Conservation (phyloP, 1,140 invertebrate genomes). For the Tigriopus japonicus region DNA sequence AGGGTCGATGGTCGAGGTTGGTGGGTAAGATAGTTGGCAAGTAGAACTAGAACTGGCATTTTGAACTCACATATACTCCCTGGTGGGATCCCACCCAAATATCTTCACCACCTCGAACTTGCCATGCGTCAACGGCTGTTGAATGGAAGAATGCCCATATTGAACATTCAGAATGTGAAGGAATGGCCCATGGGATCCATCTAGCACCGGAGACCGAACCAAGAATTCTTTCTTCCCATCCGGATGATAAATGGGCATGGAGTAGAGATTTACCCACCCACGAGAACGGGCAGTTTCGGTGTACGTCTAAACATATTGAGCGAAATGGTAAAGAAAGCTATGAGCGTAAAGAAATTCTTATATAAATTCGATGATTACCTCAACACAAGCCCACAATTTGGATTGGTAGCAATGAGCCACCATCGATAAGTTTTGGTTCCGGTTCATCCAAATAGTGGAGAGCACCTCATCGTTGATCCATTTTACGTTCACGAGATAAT, state of each 20-base stretch:
- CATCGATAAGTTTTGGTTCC: constrained; percentile 67
- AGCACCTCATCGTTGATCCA: constrained; percentile 59
- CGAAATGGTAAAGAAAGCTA: no score
- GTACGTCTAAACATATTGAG: no score
- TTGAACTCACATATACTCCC: constrained; percentile 54
- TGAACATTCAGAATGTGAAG: constrained; percentile 55
- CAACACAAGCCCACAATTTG: constrained; percentile 53
- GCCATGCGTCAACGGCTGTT: constrained; percentile 59
- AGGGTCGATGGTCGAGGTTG: no score
- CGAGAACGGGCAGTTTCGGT: no score
- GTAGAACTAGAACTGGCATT: no score
- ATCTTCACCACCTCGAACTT: constrained; percentile 62
- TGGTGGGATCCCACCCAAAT: constrained; percentile 60
- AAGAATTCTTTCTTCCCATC: constrained; percentile 50
- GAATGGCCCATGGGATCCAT: constrained; percentile 52
- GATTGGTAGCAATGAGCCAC: constrained; percentile 66
- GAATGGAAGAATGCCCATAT: constrained; percentile 45
- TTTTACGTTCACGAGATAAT: constrained; percentile 70
- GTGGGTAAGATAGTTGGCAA: no score
- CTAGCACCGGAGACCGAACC: constrained; percentile 53
- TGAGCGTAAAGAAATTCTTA: constrained; percentile 22
- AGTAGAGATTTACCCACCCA: constrained; percentile 25
- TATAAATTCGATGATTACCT: constrained; percentile 45
- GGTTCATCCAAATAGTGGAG: constrained; percentile 70
- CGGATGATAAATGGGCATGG: constrained; percentile 53